Evolutionary conservation across 2,113 vertebrate genomes (phyloP), one percentile per base, ranked within the genome.

Genomic region (Pitta sordida): DNA sequence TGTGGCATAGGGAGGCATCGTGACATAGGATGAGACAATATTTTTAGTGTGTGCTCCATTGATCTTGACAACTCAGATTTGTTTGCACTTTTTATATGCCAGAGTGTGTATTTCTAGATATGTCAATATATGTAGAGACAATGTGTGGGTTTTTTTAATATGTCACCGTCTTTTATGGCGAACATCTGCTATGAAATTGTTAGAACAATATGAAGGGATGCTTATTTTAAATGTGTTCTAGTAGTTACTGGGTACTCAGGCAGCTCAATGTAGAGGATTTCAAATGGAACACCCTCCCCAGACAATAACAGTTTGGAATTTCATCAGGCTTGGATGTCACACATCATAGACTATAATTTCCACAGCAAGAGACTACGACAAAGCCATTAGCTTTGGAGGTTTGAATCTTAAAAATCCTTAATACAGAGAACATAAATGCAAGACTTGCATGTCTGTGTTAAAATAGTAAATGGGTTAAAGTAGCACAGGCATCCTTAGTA

Each of bases 381-480:
- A 75, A 63, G 29, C 32, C 30, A 13, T 81, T 81, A 39, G 29
- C 58, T 76, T 68, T 37, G 24, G 53, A 56, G 75, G 16, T 68
- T 36, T 51, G 37, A 65, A 58, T 87, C 41, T 65, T 62, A 91
- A 87, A 91, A 92, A 79, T 56, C 82, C 24, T 22, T 87, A 43
- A 76, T 73, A 41, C 20, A 76, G 78, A 46, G 79, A 91, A 84
- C 29, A 67, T 36, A 49, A 88, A 80, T 58, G 82, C 74, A 51
- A 63, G 75, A 36, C 34, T 94, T 87, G 34, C 36, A 26, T 63
- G 16, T 36, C 34, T 79, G 43, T 87, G 79, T 76, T 94, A 89
- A 91, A 95, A 92, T 93, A 92, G 90, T 76, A 93, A 95, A 83
- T 62, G 79, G 91, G 75, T 96, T 96, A 90, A 93, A 95, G 87